Base-by-base conservation (phyloP, 2,888 invertebrate genomes). In the Ypsolopha sequella region DNA sequence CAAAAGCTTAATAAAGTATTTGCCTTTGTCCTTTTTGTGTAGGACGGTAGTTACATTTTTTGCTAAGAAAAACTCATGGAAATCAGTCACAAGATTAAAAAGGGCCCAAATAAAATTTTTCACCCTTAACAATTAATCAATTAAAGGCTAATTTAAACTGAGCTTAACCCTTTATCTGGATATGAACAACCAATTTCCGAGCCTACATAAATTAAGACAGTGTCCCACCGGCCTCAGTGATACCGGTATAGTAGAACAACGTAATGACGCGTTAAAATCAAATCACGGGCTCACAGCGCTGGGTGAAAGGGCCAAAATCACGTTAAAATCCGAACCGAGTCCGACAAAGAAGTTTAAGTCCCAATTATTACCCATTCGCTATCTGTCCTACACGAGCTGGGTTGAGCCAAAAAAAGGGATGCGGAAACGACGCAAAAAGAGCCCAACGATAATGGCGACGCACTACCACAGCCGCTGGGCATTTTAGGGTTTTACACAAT, bases 361-460 rank as follows among this genome's bases (percentile, higher is more conserved):
- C 69, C 80, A 80, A 82, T 80, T 76, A 80, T 79, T 78, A 76
- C 74, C 77, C 76, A 75, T 75, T 75, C 73, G 71, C 72, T 80
- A 79, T 82, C 80, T 76, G 76, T 79, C 74, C 73, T 73, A 73
- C 74, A 72, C 67, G 74, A 69, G 35, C 41, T 13, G 36, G 71
- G 65, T 61, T 57, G 65, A 63, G 66, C 62, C 24, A 24, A 66
- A 74, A 76, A 76, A 71, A 72, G 72, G 74, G 70, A 34, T 33
- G 43, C 43, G 50, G 50, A 50, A 50, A 65, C 65, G 57, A 59
- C 62, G 70, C 75, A 78, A 80, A 80, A 77, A 77, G 73, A 65
- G 63, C 62, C 61, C 52, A n/a, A 70, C 67, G 77, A 75, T 77
- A 79, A 81, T 80, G 72, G 72, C 63, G 61, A 65, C 67, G 69